Conservation (phyloP, 1,140 invertebrate genomes). For the Drosophila watanabei region DNA sequence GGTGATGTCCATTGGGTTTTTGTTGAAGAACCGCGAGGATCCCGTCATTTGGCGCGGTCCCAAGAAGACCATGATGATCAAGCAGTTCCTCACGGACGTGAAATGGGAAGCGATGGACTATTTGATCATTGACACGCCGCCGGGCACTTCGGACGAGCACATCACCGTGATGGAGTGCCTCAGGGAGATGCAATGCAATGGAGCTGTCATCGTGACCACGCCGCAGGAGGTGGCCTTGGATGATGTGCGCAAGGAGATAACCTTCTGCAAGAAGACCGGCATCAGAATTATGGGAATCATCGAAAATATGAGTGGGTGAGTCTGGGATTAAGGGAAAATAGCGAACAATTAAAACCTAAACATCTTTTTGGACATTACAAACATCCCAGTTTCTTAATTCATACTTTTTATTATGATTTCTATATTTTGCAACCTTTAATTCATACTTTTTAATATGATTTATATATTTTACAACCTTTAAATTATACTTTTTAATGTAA, state of each 20-base stretch:
- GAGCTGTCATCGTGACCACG: conserved; percentile 96
- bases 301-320: conserved; percentile 96
- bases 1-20: conserved; percentile 98
- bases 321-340: background rate
- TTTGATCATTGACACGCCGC: conserved; percentile 98
- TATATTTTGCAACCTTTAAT: too few relatives aligned
- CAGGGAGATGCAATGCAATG: conserved; percentile 91
- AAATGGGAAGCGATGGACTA: conserved; percentile 97
- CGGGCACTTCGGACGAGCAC: conserved; percentile 98
- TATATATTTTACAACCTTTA: too few relatives aligned
- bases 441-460: too few relatives aligned
- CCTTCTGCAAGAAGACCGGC: conserved; percentile 96
- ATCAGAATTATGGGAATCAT: conserved; percentile 96
- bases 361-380: background rate
- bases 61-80: conserved; percentile 98
- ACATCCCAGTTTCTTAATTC: background rate
- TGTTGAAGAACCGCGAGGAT: conserved; percentile 94
- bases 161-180: conserved; percentile 97
- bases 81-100: conserved; percentile 97
- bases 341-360: too few relatives aligned
- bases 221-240: conserved; percentile 97
- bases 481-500: too few relatives aligned
- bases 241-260: conserved; percentile 98
- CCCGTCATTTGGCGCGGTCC: conserved; percentile 98
- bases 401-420: background rate